These are phyloP conservation scores for Dryobota labecula DNA, from an alignment of 2,888 invertebrate genomes.

Conservation along the genomic window DNA sequence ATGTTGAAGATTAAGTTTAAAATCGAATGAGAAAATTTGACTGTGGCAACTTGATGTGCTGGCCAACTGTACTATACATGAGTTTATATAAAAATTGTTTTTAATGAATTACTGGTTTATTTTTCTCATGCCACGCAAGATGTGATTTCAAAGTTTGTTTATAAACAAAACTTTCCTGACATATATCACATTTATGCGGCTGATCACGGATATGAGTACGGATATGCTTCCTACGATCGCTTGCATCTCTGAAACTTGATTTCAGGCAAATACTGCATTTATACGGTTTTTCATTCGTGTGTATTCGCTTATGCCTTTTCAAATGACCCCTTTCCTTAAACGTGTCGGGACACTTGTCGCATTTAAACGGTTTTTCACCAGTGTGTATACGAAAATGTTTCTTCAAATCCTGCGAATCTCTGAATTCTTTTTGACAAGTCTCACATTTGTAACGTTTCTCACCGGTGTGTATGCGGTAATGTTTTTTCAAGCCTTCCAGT, in stretches of 20 bases:
- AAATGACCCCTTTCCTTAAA: conserved; percentile 33
- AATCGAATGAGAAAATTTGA: no score
- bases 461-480: conserved; percentile 26
- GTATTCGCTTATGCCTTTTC: conserved; percentile 26
- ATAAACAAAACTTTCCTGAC: conserved; percentile 10
- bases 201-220: conserved; percentile 17
- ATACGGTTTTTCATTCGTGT: conserved; percentile 19
- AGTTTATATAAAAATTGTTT: no score
- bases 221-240: conserved; percentile 18
- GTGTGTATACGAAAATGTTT: conserved; percentile 44
- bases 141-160: conserved; percentile 19
- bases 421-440: conserved; percentile 32
- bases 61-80: no score
- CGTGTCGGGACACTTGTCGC: conserved; percentile 1
- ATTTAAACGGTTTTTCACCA: conserved; percentile 40
- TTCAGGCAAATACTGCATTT: conserved; percentile 31
- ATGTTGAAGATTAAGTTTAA: no score
- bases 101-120: conserved; percentile 7
- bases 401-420: conserved; percentile 39
- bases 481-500: conserved; percentile 20
- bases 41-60: no score
- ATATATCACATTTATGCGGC: conserved; percentile 21
- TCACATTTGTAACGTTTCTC: conserved; percentile 33
- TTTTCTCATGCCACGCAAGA: conserved; percentile 38
- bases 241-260: conserved; percentile 14